These are phyloP conservation scores for Volucella zonaria DNA, from an alignment of 2,888 invertebrate genomes.

Conservation along the genomic window DNA sequence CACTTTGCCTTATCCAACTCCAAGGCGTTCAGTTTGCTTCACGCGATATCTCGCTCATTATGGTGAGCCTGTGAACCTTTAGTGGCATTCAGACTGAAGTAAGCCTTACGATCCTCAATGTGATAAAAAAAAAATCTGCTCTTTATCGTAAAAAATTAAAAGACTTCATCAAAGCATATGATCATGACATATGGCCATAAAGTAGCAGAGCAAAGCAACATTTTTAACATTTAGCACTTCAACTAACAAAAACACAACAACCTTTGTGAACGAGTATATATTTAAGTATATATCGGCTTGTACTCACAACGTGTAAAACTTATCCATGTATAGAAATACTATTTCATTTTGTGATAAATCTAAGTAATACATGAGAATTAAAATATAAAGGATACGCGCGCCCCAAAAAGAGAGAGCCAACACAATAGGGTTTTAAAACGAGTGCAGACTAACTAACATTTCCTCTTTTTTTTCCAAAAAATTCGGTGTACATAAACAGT, in stretches of 20 bases:
- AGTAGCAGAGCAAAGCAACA: no score
- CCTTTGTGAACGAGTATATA: slow-evolving; percentile 30
- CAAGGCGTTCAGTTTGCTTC: no score
- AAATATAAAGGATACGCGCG: slow-evolving; percentile 39
- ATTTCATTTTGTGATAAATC: slow-evolving; percentile 41
- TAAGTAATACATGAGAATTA: slow-evolving; percentile 21
- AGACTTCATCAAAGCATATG: no score
- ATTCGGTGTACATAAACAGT: slow-evolving; percentile 53
- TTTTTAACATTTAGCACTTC: no score
- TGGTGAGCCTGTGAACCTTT: no score
- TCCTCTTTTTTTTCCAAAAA: slow-evolving; percentile 12
- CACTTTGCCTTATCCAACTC: no score
- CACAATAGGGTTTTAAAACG: slow-evolving; percentile 43
- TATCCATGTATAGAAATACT: slow-evolving; percentile 29
- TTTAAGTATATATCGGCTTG: slow-evolving; percentile 22
- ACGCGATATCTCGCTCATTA: no score
- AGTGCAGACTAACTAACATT: slow-evolving; percentile 56
- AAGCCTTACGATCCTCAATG: no score
- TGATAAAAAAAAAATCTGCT: no score
- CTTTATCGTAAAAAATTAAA: no score
- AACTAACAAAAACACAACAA: neutral
- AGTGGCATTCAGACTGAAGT: no score
- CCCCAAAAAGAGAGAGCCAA: slow-evolving; percentile 57
- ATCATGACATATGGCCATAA: no score
- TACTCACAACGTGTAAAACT: slow-evolving; percentile 63